These are phyloP conservation scores for Sebastes vulpes DNA, from an alignment of 2,797 vertebrate genomes.

Conservation along the genomic window DNA sequence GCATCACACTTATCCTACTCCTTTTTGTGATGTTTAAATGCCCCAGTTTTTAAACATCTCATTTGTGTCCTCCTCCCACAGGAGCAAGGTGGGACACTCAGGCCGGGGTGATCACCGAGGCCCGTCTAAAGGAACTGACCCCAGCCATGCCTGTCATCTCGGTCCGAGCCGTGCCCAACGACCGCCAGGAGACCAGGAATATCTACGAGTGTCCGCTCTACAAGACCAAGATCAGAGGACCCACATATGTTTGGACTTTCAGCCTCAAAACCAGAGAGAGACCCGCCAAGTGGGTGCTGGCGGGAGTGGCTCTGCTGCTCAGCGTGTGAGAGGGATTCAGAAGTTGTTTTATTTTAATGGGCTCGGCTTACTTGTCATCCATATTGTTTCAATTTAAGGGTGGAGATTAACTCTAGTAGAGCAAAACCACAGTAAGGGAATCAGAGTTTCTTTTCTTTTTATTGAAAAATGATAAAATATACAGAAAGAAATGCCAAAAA, in stretches of 20 bases:
- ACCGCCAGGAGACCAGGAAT: slow-evolving; percentile 86
- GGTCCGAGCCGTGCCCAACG: slow-evolving; percentile 81
- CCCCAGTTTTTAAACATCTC: background rate
- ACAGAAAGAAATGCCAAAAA: slow-evolving; percentile 73
- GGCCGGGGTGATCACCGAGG: slow-evolving; percentile 81
- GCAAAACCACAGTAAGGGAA: slow-evolving; percentile 13
- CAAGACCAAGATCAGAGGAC: slow-evolving; percentile 85
- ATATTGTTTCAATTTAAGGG: background rate
- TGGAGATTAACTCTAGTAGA: too few species aligned
- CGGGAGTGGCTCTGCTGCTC: slow-evolving; percentile 86
- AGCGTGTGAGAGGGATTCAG: slow-evolving; percentile 75
- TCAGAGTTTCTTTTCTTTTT: slow-evolving; percentile 64
- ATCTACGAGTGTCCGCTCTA: slow-evolving; percentile 88
- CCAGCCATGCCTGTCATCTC: slow-evolving; percentile 85
- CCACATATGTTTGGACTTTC: slow-evolving; percentile 81
- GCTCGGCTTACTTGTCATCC: background rate
- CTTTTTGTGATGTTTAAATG: background rate
- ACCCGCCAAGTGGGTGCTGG: slow-evolving; percentile 85
- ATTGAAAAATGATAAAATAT: slow-evolving; percentile 85
- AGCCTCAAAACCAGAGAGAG: slow-evolving; percentile 87
- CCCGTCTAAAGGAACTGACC: slow-evolving; percentile 83
- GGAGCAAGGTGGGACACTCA: slow-evolving; percentile 86
- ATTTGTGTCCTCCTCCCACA: slow-evolving; percentile 21
- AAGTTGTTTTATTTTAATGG: background rate
- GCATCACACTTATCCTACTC: background rate